Evolutionary conservation across 1,140 invertebrate genomes (phyloP).

Genomic region (Nymphalis io): DNA sequence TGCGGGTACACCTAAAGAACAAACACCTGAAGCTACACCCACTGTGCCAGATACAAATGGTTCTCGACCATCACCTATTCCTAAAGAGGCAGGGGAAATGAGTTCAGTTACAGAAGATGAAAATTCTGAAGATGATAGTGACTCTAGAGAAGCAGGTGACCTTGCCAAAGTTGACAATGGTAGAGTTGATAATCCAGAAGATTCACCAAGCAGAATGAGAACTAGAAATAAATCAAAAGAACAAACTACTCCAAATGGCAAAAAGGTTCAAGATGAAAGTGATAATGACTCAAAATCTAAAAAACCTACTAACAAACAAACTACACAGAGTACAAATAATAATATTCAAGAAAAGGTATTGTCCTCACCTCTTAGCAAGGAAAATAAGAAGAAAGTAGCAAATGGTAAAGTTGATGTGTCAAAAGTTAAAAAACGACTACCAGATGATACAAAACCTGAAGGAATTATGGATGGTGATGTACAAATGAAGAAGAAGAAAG

Average conservation of each 20-base stretch:
- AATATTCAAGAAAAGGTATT: conserved; percentile 77
- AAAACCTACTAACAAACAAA: conserved; percentile 71
- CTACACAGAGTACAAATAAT: conserved; percentile 72
- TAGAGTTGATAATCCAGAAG: conserved; percentile 87
- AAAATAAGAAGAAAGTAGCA: conserved; percentile 84
- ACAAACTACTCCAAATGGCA: conserved; percentile 84
- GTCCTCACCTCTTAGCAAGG: conserved; percentile 82
- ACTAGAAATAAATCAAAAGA: conserved; percentile 93
- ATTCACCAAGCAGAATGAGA: conserved; percentile 92
- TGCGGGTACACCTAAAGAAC: conserved; percentile 84
- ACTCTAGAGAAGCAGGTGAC: conserved; percentile 84
- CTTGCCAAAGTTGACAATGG: conserved; percentile 67
- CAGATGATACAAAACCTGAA: conserved; percentile 80
- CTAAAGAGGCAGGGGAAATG: conserved; percentile 85
- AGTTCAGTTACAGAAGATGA: conserved; percentile 97
- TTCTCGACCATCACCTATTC: conserved; percentile 83
- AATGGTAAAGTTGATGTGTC: conserved; percentile 84
- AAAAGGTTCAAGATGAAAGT: conserved; percentile 86
- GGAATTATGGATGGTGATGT: conserved; percentile 83
- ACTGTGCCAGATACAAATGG: conserved; percentile 78
- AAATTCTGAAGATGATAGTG: conserved; percentile 94
- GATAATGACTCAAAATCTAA: conserved; percentile 82
- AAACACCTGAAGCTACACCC: conserved; percentile 80
- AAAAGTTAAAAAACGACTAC: conserved; percentile 87
- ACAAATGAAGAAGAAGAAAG: conserved; percentile 86